Evolutionary conservation across 2,113 vertebrate species (phyloP), one percentile per base, ranked within the genome.

Genomic region (Sapajus apella): DNA sequence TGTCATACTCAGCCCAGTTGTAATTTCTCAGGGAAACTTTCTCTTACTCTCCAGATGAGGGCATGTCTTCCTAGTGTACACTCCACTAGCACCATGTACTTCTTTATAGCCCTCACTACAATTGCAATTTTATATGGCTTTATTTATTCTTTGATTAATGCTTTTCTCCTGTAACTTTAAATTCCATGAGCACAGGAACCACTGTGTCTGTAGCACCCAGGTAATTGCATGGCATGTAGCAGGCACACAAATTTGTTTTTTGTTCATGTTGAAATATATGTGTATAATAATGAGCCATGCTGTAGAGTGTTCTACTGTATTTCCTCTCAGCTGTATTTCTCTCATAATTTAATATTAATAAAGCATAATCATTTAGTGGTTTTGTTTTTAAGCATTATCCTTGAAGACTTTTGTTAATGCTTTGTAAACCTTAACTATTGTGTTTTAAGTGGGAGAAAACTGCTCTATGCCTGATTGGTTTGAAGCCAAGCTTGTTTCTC

Each of bases 401-500:
- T 52, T 75, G 77, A 81, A 58, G 52, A 40, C 56, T 61, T 87
- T 87, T 83, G n/a, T 61, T 92, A 95, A 95, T 95, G 55, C 27
- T 90, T 80, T 98, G 82, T 37, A 98, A 97, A 95, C 91, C 13
- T 97, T 96, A 94, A 90, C 92, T 95, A 21, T 96, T 98, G 77
- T 98, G 87, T 14, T 98, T 96, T 85, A 80, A 98, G 93, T 94
- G 99, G 99, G 98, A 98, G 99, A 98, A 93, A 97, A 96, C 64
- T 98, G 98, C 96, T 97, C 96, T 79, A 73, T 99, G 95, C 99
- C 99, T 32, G 99, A 99, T 96, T 98, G 98, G 75, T 98, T 98
- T 91, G 99, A 99, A 92, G 99, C 99, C 11, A 99, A 99, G 92
- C 99, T 99, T 93, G 97, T 99, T n/a, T 98, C 99, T 40, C 97